phyloP scores from a whole-genome alignment of 2,797 vertebrate genomes.

The Stomatorhinus walkeri region DNA sequence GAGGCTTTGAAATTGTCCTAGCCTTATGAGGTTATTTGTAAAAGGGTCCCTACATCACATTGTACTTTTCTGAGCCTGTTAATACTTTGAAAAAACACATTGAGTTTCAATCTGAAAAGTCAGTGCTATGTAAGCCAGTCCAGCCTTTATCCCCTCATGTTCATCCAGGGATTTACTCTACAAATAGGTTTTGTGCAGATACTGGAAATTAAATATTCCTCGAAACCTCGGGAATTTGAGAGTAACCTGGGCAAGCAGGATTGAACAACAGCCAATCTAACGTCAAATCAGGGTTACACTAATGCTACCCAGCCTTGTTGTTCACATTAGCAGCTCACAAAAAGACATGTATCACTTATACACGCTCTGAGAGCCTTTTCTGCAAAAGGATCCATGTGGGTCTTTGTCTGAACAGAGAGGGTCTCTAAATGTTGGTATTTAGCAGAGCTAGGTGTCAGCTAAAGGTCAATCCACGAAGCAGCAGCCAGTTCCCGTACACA shows the following conservation, averaged over 20 bases:
- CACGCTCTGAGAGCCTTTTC: not conserved
- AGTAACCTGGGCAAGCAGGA: not conserved
- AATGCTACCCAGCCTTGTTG: not conserved
- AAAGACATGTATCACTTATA: not conserved
- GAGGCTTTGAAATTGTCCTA: not conserved
- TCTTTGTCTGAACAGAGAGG: not conserved
- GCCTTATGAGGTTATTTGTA: not conserved
- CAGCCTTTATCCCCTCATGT: not conserved
- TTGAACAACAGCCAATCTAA: not conserved
- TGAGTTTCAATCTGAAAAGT: not conserved
- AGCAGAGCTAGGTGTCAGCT: not conserved
- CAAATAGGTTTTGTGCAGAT: not conserved
- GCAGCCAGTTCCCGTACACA: not conserved
- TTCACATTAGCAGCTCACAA: not conserved
- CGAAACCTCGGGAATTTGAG: not conserved
- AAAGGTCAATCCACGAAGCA: not conserved
- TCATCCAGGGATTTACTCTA: constrained; percentile 4
- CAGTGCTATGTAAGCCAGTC: not conserved
- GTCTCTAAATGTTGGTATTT: not conserved
- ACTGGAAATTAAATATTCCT: not conserved
- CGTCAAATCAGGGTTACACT: not conserved
- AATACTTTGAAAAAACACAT: not conserved
- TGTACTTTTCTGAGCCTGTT: not conserved
- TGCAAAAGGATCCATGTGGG: not conserved
- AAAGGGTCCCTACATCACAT: not conserved